A percentile compares a stretch with the other conserved stretches of the same genome.
Conservation (phyloP, 2,888 invertebrate genomes). For the Cataglyphis cursor region DNA sequence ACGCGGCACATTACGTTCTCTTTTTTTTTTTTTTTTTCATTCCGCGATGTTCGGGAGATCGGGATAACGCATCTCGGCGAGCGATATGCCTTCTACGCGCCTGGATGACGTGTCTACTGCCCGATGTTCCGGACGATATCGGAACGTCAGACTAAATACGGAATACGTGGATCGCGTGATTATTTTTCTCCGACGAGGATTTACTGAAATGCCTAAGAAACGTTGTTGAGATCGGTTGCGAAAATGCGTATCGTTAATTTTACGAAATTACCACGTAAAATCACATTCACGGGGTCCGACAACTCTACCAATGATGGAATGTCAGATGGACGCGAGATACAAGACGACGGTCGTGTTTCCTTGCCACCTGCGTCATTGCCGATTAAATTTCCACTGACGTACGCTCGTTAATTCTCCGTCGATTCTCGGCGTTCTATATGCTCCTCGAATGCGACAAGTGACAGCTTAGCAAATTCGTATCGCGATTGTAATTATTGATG, state of each 20-base stretch:
- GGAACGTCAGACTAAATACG: slow-evolving; percentile 58
- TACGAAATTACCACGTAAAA: slow-evolving; percentile 69
- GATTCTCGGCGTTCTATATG: not conserved
- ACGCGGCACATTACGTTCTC: slow-evolving; percentile 57
- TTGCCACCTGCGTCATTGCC: slow-evolving; percentile 39
- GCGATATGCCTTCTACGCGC: slow-evolving; percentile 55
- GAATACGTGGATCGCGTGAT: slow-evolving; percentile 38
- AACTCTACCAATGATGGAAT: slow-evolving; percentile 46
- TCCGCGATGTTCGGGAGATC: slow-evolving; percentile 67
- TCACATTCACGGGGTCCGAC: slow-evolving; percentile 46
- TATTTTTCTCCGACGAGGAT: slow-evolving; percentile 55
- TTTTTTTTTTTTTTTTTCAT: not conserved
- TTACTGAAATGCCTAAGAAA: slow-evolving; percentile 64
- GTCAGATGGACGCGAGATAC: slow-evolving; percentile 29
- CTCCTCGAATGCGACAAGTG: slow-evolving; percentile 7
- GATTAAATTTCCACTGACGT: slow-evolving; percentile 38
- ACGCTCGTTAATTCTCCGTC: slow-evolving; percentile 34
- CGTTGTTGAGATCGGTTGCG: slow-evolving; percentile 56
- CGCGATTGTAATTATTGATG: slow-evolving; percentile 40
- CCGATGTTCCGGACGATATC: slow-evolving; percentile 51
- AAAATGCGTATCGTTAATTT: slow-evolving; percentile 72
- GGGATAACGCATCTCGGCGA: slow-evolving; percentile 44
- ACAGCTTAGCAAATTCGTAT: slow-evolving; percentile 27
- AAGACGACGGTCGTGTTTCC: slow-evolving; percentile 8
- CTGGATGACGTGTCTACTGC: slow-evolving; percentile 43